Evolutionary conservation across 2,797 vertebrate genomes (phyloP), one percentile per base, ranked within the genome.

Genomic region (Acipenser oxyrinchus): DNA sequence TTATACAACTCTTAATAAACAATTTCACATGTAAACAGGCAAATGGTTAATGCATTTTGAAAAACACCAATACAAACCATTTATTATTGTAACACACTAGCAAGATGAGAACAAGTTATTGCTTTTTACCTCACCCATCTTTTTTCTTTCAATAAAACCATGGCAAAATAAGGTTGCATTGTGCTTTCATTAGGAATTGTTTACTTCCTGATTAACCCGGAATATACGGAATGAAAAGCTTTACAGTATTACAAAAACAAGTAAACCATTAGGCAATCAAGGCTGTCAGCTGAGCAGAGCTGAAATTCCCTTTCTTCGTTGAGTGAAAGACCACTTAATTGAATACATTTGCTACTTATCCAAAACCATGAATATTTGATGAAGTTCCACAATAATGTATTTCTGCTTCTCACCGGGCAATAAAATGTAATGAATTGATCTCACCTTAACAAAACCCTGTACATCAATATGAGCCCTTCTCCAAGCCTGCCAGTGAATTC

Each of bases 331-430:
- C 91, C 93, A 95, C 94, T 97, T 97, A 93, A 98, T 95, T 96
- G 91, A 94, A 93, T 95, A 94, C 94, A 96, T 96, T 95, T 95
- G 93, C 92, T 94, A 94, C 94, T 98, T 92, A 95, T 92, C 92
- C 92, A 94, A 93, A 94, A 94, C 94, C 95, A 98, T 98, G 96
- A 98, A 98, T 99, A 97, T 96, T 94, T 95, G 94, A 98, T 98
- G 95, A 97, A 95, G 92, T 94, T 91, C 91, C 91, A 96, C 93
- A 97, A 97, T 96, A 94, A 96, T 81, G 88, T 91, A 95, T 95
- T 94, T 92, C 91, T 90, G 89, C 91, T 93, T 93, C 95, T 97
- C 94, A 94, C 94, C 90, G 91, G 89, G 94, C 94, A 97, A 97
- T 95, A 92, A 96, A 97, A 94, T 91, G 90, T 92, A 94, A 94